A percentile compares a stretch with the other conserved stretches of the same genome.
Evolutionary conservation across 35 echinoderm and acorn worm genomes (phyloP).

Genomic region (Eucidaris tribuloides): DNA sequence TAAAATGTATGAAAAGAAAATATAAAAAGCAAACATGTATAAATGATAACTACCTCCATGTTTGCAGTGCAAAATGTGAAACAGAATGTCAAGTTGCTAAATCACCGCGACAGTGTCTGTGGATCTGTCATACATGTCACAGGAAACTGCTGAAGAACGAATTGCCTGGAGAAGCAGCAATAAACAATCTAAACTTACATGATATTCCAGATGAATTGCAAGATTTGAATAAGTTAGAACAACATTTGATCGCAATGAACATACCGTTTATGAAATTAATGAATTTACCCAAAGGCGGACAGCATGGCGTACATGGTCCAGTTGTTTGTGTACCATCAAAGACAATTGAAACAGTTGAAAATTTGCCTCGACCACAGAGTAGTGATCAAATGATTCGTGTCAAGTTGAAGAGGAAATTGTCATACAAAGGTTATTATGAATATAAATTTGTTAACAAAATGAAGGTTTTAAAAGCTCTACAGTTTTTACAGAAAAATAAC

Average conservation of each 20-base stretch:
- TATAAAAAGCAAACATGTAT: constrained; percentile 28
- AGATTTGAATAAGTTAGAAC: constrained; percentile 39
- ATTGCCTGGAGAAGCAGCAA: constrained; percentile 7
- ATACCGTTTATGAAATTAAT: constrained; percentile 67
- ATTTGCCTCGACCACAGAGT: constrained; percentile 23
- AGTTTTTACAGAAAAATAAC: constrained; percentile 46
- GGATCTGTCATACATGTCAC: constrained; percentile 43
- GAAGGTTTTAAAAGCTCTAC: constrained; percentile 36
- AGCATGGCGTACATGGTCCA: constrained; percentile 55
- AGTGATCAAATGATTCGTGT: constrained; percentile 49
- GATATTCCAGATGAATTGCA: constrained; percentile 14
- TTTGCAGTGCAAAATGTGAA: constrained; percentile 4
- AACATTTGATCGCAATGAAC: constrained; percentile 37
- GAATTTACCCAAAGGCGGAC: constrained; percentile 39
- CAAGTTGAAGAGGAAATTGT: constrained; percentile 61
- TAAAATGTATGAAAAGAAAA: constrained; percentile 29
- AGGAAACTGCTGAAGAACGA: constrained; percentile 3
- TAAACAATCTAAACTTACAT: constrained; percentile 29
- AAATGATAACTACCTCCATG: constrained; percentile 28
- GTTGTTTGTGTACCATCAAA: constrained; percentile 70
- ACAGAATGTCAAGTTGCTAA: constrained; percentile 4
- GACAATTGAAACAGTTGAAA: constrained; percentile 23
- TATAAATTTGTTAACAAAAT: constrained; percentile 54
- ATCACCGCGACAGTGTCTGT: constrained; percentile 23
- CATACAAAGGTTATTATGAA: constrained; percentile 61